Evolutionary conservation across 1,140 invertebrate genomes (phyloP).

Genomic region (Epicauta chinensis): DNA sequence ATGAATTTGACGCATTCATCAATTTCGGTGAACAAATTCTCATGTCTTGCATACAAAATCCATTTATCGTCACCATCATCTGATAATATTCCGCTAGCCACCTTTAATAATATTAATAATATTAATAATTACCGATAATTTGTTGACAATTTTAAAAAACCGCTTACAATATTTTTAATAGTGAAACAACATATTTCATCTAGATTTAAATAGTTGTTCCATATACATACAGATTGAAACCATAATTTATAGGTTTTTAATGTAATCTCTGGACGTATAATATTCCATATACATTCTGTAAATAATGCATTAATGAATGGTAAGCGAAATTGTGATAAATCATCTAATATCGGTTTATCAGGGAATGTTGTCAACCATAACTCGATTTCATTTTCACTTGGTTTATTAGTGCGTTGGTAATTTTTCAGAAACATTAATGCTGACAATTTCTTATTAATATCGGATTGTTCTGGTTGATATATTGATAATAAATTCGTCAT

Average conservation of each 20-base stretch:
- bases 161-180: slow-evolving; percentile 29
- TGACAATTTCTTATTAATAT: slow-evolving; percentile 3
- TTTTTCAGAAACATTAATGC: slow-evolving; percentile 30
- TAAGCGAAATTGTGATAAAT: slow-evolving; percentile 31
- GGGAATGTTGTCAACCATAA: slow-evolving; percentile 32
- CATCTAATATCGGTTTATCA: slow-evolving; percentile 25
- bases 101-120: slow-evolving; percentile 1
- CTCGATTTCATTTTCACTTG: slow-evolving; percentile 29
- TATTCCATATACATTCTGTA: slow-evolving; percentile 33
- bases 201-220: slow-evolving; percentile 20
- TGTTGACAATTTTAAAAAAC: no score
- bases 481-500: slow-evolving; percentile 19
- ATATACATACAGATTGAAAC: slow-evolving; percentile 28
- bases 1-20: slow-evolving; percentile 33
- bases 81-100: slow-evolving; percentile 18
- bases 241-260: slow-evolving; percentile 35
- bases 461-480: slow-evolving; percentile 2
- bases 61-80: slow-evolving; percentile 22
- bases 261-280: slow-evolving; percentile 36
- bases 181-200: slow-evolving; percentile 36
- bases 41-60: slow-evolving; percentile 26
- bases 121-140: no score
- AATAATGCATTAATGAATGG: slow-evolving; percentile 30
- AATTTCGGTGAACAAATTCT: slow-evolving; percentile 28
- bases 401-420: slow-evolving; percentile 25